Percentiles rank a stretch among this genome's conserved stretches.
phyloP scores from a whole-genome alignment of 2,888 invertebrate genomes.

The Drosophila meridionalis region DNA sequence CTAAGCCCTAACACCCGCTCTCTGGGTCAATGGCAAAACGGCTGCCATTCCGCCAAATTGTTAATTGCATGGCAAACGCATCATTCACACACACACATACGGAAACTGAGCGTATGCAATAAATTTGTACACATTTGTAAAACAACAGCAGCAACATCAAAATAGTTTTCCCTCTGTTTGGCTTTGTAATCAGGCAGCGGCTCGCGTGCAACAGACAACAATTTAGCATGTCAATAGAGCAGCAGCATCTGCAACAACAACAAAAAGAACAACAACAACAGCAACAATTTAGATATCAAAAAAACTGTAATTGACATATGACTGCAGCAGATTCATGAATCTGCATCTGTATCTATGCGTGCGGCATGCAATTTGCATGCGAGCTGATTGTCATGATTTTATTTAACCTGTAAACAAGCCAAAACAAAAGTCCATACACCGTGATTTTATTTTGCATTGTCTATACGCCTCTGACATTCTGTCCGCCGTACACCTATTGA shows the following conservation, averaged over 20 bases:
- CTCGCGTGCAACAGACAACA: constrained; percentile 48
- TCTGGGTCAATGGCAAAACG: constrained; percentile 45
- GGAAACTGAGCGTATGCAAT: constrained; percentile 39
- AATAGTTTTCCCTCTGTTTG: constrained; percentile 32
- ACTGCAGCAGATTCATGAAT: constrained; percentile 21
- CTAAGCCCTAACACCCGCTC: constrained; percentile 9
- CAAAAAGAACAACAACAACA: constrained; percentile 24
- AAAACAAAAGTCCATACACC: constrained; percentile 43
- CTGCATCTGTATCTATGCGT: constrained; percentile 46
- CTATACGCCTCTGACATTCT: constrained; percentile 40
- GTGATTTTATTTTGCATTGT: constrained; percentile 56
- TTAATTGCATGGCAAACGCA: constrained; percentile 68
- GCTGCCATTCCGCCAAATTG: constrained; percentile 63
- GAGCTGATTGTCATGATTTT: constrained; percentile 67
- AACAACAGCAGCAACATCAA: constrained; percentile 25
- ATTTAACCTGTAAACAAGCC: constrained; percentile 64
- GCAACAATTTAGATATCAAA: constrained; percentile 57
- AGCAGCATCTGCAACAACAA: constrained; percentile 12
- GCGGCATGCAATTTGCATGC: constrained; percentile 57
- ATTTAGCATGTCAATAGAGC: constrained; percentile 44
- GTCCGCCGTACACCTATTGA: constrained; percentile 34
- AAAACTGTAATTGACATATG: constrained; percentile 69
- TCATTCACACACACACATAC: constrained; percentile 12
- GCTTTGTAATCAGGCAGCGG: constrained; percentile 41
- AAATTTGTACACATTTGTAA: constrained; percentile 66